Evolutionary conservation across 2,888 invertebrate species (phyloP).

Genomic region (Eupeodes luniger): DNA sequence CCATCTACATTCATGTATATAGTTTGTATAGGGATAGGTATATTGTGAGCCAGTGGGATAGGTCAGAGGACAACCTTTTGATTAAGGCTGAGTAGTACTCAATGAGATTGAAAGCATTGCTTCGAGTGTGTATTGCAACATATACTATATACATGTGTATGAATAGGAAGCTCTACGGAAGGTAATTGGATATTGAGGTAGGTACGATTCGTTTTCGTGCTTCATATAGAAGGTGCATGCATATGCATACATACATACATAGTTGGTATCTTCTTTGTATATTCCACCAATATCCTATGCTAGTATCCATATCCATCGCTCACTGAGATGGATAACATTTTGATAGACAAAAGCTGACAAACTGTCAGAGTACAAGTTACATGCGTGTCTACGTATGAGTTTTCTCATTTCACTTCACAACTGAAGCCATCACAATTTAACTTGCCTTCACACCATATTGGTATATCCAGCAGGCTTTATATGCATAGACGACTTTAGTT

Average conservation of each 20-base stretch:
- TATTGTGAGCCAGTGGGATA: not conserved
- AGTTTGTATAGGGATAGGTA: not conserved
- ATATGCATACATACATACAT: not conserved
- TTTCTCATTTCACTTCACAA: not conserved
- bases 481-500: not conserved
- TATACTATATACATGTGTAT: not conserved
- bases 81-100: constrained; percentile 58
- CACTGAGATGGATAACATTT: constrained; percentile 47
- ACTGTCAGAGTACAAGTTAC: constrained; percentile 43
- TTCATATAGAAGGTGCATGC: not conserved
- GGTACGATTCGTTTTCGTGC: not conserved
- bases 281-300: not conserved
- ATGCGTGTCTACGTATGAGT: constrained; percentile 5
- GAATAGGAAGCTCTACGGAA: constrained; percentile 29
- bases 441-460: constrained; percentile 1
- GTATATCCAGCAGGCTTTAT: not conserved
- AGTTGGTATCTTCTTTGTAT: no score
- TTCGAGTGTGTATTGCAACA: constrained; percentile 45
- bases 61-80: constrained; percentile 54
- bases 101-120: constrained; percentile 58
- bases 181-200: constrained; percentile 69
- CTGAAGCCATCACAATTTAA: constrained; percentile 5
- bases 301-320: constrained; percentile 12
- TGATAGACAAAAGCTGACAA: constrained; percentile 54
- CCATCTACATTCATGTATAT: not conserved